These are phyloP conservation scores for Aeoliscus strigatus DNA, from an alignment of 2,797 vertebrate genomes.

Conservation along the genomic window DNA sequence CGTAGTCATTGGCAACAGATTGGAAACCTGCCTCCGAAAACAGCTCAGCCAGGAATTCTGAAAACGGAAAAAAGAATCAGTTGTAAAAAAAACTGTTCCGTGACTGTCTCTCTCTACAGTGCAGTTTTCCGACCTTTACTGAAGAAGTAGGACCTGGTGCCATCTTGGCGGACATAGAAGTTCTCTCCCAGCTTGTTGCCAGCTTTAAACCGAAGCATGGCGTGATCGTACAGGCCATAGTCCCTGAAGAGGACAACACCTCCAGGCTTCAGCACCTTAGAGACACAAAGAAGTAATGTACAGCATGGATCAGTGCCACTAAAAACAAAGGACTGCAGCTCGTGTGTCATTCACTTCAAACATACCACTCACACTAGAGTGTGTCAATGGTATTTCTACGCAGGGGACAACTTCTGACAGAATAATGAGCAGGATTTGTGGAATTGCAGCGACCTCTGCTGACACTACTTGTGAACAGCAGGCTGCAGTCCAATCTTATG, in stretches of 20 bases:
- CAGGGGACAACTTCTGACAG: no score
- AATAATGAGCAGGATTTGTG: no score
- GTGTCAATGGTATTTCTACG: no score
- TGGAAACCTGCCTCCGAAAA: conserved; percentile 78
- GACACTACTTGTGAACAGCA: no score
- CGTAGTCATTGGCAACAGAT: conserved; percentile 81
- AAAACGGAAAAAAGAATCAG: conserved; percentile 6
- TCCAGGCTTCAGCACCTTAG: conserved; percentile 89
- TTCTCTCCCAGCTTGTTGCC: conserved; percentile 90
- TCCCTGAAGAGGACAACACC: conserved; percentile 88
- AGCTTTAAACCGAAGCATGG: conserved; percentile 93
- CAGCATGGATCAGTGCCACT: background rate
- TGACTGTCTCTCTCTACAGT: background rate
- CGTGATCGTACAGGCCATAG: conserved; percentile 92
- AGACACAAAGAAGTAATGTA: no score
- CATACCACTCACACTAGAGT: no score
- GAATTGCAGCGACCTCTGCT: no score
- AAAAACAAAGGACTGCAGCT: background rate
- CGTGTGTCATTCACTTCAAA: no score
- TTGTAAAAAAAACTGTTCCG: no score
- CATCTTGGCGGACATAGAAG: conserved; percentile 95
- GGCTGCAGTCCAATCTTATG: no score
- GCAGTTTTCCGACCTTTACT: conserved; percentile 79
- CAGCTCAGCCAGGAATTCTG: conserved; percentile 83
- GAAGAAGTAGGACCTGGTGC: conserved; percentile 94